Percentiles rank a stretch among this genome's conserved stretches.
These are phyloP conservation scores for Neodiprion lecontei DNA, from an alignment of 1,140 invertebrate genomes.

Conservation along the genomic window DNA sequence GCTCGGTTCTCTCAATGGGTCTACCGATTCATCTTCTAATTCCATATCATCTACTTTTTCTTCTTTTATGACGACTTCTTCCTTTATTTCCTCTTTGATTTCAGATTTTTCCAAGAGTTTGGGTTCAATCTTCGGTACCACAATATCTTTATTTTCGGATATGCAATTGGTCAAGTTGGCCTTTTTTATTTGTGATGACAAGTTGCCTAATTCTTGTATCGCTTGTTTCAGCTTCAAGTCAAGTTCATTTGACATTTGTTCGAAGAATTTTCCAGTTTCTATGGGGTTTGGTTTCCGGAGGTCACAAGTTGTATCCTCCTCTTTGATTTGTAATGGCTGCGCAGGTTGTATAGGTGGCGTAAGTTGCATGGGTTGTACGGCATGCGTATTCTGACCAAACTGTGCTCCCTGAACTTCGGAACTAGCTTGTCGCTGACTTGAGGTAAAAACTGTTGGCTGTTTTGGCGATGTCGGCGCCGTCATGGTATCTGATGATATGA, in stretches of 20 bases:
- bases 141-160: conserved; percentile 39
- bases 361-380: conserved; percentile 37
- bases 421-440: conserved; percentile 17
- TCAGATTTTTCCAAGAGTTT: conserved; percentile 28
- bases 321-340: conserved; percentile 28
- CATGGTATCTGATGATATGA: conserved; percentile 20
- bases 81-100: conserved; percentile 28
- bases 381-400: conserved; percentile 22
- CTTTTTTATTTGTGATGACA: conserved; percentile 20
- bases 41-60: conserved; percentile 35
- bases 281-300: neutral
- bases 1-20: conserved; percentile 33
- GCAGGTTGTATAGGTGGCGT: conserved; percentile 37
- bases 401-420: conserved; percentile 20
- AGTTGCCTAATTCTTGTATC: conserved; percentile 18
- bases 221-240: conserved; percentile 21
- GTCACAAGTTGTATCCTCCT: neutral
- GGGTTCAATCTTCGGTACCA: conserved; percentile 37
- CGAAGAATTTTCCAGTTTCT: conserved; percentile 16
- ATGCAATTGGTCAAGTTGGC: conserved; percentile 35
- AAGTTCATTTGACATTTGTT: conserved; percentile 18
- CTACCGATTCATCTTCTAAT: conserved; percentile 36
- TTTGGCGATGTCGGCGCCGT: neutral
- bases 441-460: neutral
- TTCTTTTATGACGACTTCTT: conserved; percentile 33